These are phyloP conservation scores for Dynastes hyllus DNA, from an alignment of 2,888 invertebrate species.

Conservation along the genomic window DNA sequence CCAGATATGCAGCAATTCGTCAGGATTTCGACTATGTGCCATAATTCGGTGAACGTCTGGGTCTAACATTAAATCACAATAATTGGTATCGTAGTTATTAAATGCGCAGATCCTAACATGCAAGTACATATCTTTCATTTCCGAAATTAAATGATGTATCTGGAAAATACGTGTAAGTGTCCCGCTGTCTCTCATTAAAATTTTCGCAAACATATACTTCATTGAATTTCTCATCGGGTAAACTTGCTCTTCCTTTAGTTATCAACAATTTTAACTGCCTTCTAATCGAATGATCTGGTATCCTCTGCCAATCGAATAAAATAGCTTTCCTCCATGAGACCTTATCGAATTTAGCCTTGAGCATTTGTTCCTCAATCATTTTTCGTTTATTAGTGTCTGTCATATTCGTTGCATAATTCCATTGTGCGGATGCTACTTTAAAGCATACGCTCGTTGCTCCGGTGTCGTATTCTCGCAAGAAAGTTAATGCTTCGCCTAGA, in stretches of 20 bases:
- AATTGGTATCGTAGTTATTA: constrained; percentile 73
- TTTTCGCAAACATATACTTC: constrained; percentile 71
- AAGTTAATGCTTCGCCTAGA: constrained; percentile 80
- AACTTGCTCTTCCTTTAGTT: constrained; percentile 81
- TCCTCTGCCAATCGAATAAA: constrained; percentile 79
- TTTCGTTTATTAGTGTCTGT: constrained; percentile 81
- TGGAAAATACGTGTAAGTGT: constrained; percentile 66
- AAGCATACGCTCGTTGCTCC: constrained; percentile 84
- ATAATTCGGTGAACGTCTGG: constrained; percentile 79
- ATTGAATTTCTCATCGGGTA: constrained; percentile 82
- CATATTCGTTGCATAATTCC: constrained; percentile 85
- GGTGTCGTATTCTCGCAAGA: constrained; percentile 81
- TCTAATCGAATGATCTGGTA: constrained; percentile 79
- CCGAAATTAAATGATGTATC: constrained; percentile 81
- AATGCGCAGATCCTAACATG: constrained; percentile 83
- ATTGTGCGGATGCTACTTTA: constrained; percentile 81
- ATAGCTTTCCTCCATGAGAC: constrained; percentile 84
- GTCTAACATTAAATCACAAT: constrained; percentile 77
- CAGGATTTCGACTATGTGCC: constrained; percentile 82
- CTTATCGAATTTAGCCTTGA: constrained; percentile 83
- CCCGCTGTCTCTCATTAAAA: constrained; percentile 6
- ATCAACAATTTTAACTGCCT: constrained; percentile 83
- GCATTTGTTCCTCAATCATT: constrained; percentile 82
- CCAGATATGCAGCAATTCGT: constrained; percentile 86
- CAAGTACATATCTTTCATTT: constrained; percentile 87